Percentiles rank a stretch among this genome's conserved stretches.
Evolutionary conservation across 1,140 invertebrate genomes (phyloP).

Genomic region (Pseudomyrmex concolor): DNA sequence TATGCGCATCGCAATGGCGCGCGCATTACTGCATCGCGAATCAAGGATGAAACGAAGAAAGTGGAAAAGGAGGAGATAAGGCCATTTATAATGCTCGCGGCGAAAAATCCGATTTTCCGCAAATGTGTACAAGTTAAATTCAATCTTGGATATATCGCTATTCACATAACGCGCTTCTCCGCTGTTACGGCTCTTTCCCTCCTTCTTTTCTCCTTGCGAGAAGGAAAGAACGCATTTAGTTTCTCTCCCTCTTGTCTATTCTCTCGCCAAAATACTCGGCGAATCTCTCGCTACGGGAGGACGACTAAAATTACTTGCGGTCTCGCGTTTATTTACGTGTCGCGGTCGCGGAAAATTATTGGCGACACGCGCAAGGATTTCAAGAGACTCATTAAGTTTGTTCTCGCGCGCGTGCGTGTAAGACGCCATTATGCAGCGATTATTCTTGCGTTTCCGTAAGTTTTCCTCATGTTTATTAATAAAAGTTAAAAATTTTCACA

Average conservation of each 20-base stretch:
- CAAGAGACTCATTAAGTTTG: conserved; percentile 21
- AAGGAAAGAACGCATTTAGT: conserved; percentile 19
- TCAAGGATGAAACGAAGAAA: conserved; percentile 30
- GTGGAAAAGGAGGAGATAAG: not conserved
- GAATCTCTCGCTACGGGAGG: conserved; percentile 40
- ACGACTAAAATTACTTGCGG: conserved; percentile 48
- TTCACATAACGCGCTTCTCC: conserved; percentile 5
- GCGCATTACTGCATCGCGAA: conserved; percentile 32
- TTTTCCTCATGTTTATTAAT: too few species aligned
- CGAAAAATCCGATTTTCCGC: conserved; percentile 46
- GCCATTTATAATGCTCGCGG: conserved; percentile 25
- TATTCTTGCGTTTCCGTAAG: too few species aligned
- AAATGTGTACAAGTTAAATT: conserved; percentile 33
- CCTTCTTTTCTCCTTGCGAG: not conserved
- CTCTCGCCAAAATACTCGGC: conserved; percentile 21
- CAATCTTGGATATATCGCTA: conserved; percentile 30
- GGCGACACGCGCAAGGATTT: conserved; percentile 32
- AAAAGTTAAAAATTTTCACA: too few species aligned
- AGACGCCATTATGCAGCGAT: not conserved
- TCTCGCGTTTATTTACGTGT: conserved; percentile 50
- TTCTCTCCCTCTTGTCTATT: not conserved
- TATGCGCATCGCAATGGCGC: conserved; percentile 32
- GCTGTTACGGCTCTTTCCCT: not conserved
- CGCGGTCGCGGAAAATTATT: conserved; percentile 49
- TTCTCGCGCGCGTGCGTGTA: not conserved